phyloP scores from a whole-genome alignment of 2,797 vertebrate species.

The Hozukius guyotensis region DNA sequence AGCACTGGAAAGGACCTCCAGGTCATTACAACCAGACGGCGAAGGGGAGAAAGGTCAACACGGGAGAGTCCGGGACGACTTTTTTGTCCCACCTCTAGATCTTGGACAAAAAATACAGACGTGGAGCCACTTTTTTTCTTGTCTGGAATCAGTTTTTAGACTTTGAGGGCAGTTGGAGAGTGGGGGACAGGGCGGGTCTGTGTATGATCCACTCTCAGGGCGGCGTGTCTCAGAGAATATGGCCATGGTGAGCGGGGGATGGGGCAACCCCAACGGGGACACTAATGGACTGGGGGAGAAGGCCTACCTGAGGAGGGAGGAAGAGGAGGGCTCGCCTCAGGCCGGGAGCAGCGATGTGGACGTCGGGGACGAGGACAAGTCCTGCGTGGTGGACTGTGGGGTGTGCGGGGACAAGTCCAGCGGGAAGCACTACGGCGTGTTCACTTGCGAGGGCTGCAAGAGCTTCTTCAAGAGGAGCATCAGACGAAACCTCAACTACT shows the following conservation, averaged over 20 bases:
- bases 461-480: slow-evolving; percentile 98
- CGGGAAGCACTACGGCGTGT: slow-evolving; percentile 96
- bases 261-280: slow-evolving; percentile 92
- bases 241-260: slow-evolving; percentile 96
- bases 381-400: slow-evolving; percentile 93
- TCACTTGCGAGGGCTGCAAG: slow-evolving; percentile 97
- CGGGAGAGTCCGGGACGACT: slow-evolving; percentile 9
- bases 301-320: slow-evolving; percentile 88
- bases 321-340: slow-evolving; percentile 89
- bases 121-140: slow-evolving; percentile 1
- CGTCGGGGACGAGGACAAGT: slow-evolving; percentile 89
- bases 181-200: slow-evolving; percentile 54
- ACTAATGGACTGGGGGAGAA: slow-evolving; percentile 89
- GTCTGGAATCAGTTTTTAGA: slow-evolving; percentile 16
- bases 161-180: slow-evolving; percentile 11
- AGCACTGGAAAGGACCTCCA: slow-evolving; percentile 54
- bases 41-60: slow-evolving; percentile 71
- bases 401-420: slow-evolving; percentile 97
- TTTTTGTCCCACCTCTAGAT: slow-evolving; percentile 7
- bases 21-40: slow-evolving; percentile 66
- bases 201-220: slow-evolving; percentile 62
- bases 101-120: slow-evolving; percentile 25
- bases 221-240: slow-evolving; percentile 81
- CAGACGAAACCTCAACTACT: slow-evolving; percentile 94
- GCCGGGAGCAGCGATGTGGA: slow-evolving; percentile 91